Evolutionary conservation across 2,888 invertebrate species (phyloP).

Genomic region (Horisme vitalbata): DNA sequence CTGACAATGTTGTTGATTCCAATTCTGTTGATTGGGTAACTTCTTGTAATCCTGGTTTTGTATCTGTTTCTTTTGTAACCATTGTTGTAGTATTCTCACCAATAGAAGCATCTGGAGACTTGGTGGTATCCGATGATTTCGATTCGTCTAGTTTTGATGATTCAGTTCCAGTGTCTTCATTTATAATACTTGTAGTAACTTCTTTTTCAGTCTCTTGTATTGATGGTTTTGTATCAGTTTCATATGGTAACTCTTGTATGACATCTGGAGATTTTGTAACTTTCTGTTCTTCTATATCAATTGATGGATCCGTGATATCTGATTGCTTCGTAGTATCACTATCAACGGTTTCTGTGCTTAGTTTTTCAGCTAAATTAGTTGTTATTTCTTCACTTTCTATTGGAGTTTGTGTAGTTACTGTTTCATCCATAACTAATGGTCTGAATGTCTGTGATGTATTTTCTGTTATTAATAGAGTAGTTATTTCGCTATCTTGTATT

Average conservation of each 20-base stretch:
- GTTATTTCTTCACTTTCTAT: conserved; percentile 7
- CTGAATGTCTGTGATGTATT: conserved; percentile 10
- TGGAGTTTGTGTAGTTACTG: conserved; percentile 8
- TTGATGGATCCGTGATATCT: conserved; percentile 9
- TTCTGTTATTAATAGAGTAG: background rate
- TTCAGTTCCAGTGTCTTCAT: conserved; percentile 13
- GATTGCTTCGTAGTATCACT: background rate
- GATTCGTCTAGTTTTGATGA: background rate
- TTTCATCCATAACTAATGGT: conserved; percentile 1
- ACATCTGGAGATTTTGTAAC: conserved; percentile 6
- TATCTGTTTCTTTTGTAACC: background rate
- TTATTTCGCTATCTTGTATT: background rate
- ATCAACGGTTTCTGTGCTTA: conserved; percentile 11
- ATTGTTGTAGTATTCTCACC: conserved; percentile 3
- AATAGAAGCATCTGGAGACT: conserved; percentile 1
- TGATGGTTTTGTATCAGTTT: conserved; percentile 4
- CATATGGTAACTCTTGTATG: background rate
- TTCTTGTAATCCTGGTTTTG: conserved; percentile 1
- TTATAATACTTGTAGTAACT: background rate
- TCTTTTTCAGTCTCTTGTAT: conserved; percentile 8
- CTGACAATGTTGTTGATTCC: conserved; percentile 1
- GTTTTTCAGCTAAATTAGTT: conserved; percentile 1
- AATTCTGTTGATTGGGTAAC: conserved; percentile 3
- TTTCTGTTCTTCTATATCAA: conserved; percentile 3
- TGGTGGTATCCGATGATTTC: conserved; percentile 2